Conservation (phyloP, 2,888 invertebrate species). For the Anoncus sp. region DNA sequence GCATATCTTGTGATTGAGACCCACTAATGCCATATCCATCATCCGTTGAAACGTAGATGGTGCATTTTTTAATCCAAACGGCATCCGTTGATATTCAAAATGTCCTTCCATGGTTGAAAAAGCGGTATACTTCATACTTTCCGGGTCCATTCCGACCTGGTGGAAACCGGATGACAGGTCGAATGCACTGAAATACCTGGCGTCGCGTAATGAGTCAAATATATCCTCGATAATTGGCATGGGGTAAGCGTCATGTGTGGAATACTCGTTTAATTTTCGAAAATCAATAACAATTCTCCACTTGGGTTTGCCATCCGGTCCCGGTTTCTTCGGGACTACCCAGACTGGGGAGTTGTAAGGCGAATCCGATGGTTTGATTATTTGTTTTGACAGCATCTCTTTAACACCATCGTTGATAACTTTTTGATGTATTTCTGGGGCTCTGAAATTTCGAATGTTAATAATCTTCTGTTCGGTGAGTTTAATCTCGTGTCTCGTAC, state of each 20-base stretch:
- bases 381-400: constrained; percentile 32
- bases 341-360: not conserved
- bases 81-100: too few species aligned
- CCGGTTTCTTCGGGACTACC: constrained; percentile 1
- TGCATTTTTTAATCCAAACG: too few species aligned
- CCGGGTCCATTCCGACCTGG: too few species aligned
- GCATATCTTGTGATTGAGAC: too few species aligned
- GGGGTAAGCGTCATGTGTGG: constrained; percentile 1
- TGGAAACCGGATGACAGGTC: constrained; percentile 1
- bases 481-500: constrained; percentile 29
- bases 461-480: constrained; percentile 21
- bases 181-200: constrained; percentile 2
- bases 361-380: constrained; percentile 30
- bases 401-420: constrained; percentile 24
- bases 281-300: too few species aligned
- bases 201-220: not conserved
- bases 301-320: not conserved
- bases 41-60: too few species aligned
- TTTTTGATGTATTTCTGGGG: too few species aligned
- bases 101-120: too few species aligned
- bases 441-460: too few species aligned
- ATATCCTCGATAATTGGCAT: constrained; percentile 11
- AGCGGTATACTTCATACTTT: too few species aligned
- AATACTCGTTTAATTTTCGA: constrained; percentile 4
- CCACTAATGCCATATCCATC: too few species aligned